A percentile compares a stretch with the other conserved stretches of the same genome.
These are phyloP conservation scores for Sphyrna mokarran DNA, from an alignment of 2,113 vertebrate genomes.

Conservation along the genomic window DNA sequence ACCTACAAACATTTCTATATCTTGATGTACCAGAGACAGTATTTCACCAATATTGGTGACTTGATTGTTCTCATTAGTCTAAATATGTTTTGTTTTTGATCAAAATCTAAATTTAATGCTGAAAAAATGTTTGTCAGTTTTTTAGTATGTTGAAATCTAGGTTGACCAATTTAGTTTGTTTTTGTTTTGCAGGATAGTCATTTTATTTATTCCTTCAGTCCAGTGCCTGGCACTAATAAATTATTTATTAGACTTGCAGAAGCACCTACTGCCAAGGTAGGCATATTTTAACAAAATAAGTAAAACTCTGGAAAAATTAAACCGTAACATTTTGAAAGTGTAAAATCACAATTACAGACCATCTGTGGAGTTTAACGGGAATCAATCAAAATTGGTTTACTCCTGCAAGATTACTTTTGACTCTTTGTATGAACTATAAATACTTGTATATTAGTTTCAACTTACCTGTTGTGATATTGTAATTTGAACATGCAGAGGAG, in stretches of 20 bases:
- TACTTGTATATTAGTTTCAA: background rate
- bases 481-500: background rate
- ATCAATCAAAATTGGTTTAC: background rate
- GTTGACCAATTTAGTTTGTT: background rate
- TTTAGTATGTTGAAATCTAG: background rate
- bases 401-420: background rate
- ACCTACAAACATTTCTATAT: background rate
- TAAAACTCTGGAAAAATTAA: background rate
- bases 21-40: background rate
- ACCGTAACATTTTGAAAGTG: background rate
- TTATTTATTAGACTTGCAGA: constrained; percentile 84
- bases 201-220: constrained; percentile 97
- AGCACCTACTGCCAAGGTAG: constrained; percentile 83
- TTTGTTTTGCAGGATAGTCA: constrained; percentile 78
- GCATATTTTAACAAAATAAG: background rate
- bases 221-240: constrained; percentile 77
- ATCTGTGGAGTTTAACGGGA: background rate
- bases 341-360: background rate
- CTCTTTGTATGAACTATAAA: background rate
- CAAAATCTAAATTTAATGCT: constrained; percentile 1
- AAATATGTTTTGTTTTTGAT: background rate
- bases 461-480: background rate
- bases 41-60: background rate
- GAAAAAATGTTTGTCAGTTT: background rate
- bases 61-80: background rate